These are phyloP conservation scores for Sepiola atlantica DNA, from an alignment of 2,888 invertebrate species.

Conservation along the genomic window DNA sequence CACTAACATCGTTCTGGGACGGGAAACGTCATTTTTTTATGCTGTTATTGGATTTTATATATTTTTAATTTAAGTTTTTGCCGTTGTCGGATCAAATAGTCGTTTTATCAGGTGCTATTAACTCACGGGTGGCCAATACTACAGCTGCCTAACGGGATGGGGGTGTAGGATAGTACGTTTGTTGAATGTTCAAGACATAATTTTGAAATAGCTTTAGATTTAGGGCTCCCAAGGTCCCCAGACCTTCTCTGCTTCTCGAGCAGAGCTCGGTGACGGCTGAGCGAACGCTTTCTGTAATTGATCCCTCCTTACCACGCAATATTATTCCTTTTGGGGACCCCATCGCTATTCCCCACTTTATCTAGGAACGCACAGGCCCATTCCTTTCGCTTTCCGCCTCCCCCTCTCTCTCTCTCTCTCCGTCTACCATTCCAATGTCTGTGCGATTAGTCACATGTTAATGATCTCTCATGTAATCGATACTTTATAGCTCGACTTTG, in stretches of 20 bases:
- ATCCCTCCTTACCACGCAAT: not conserved
- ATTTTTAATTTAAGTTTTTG: not conserved
- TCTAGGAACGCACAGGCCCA: not conserved
- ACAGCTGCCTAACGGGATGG: not conserved
- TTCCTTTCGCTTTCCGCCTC: not conserved
- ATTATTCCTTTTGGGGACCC: not conserved
- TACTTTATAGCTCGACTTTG: not conserved
- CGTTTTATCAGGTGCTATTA: not conserved
- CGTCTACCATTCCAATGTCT: not conserved
- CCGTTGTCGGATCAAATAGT: not conserved
- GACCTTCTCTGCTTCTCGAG: not conserved
- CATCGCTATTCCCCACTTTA: not conserved
- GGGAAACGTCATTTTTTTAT: not conserved
- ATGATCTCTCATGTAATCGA: not conserved
- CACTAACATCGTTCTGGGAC: not conserved
- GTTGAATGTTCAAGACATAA: not conserved
- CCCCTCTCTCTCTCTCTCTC: not conserved
- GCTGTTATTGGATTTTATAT: too few species aligned
- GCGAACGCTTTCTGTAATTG: not conserved
- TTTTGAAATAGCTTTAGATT: not conserved
- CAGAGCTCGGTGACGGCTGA: not conserved
- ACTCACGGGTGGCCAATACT: not conserved
- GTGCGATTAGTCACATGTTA: not conserved
- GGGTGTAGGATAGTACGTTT: not conserved
- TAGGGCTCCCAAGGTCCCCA: not conserved